Percentiles rank a stretch among this genome's conserved stretches.
Conservation (phyloP, 2,113 vertebrate genomes). For the Trematocara marginatum region DNA sequence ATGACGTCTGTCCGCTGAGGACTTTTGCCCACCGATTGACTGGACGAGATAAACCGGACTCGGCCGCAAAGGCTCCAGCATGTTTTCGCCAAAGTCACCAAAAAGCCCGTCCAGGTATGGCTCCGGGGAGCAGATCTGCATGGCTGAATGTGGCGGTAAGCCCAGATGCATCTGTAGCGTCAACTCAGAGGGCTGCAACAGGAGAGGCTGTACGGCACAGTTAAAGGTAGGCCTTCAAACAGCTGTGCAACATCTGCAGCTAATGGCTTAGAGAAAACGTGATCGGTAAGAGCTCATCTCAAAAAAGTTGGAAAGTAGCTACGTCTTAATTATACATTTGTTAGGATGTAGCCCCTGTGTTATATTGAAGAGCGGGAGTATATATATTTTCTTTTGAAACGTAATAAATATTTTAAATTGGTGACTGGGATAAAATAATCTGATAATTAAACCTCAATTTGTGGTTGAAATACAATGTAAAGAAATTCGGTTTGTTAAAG, state of each 20-base stretch:
- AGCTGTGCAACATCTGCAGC: neutral
- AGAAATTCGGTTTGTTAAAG: neutral
- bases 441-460: neutral
- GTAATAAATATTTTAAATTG: neutral
- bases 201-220: neutral
- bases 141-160: slow-evolving; percentile 29
- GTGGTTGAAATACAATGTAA: neutral
- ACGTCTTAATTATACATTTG: neutral
- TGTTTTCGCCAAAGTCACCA: slow-evolving; percentile 40
- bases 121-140: slow-evolving; percentile 34
- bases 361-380: neutral
- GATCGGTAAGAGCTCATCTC: neutral
- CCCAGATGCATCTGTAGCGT: slow-evolving; percentile 4
- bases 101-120: neutral
- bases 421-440: neutral
- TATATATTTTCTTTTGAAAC: neutral
- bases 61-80: neutral
- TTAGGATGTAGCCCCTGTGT: neutral
- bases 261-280: neutral
- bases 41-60: neutral
- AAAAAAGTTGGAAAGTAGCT: neutral
- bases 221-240: slow-evolving; percentile 7
- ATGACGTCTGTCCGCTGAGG: neutral
- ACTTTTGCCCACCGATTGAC: slow-evolving; percentile 42
- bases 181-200: neutral